Base-by-base conservation (phyloP, 2,113 vertebrate genomes). In the Gadus chalcogrammus region DNA sequence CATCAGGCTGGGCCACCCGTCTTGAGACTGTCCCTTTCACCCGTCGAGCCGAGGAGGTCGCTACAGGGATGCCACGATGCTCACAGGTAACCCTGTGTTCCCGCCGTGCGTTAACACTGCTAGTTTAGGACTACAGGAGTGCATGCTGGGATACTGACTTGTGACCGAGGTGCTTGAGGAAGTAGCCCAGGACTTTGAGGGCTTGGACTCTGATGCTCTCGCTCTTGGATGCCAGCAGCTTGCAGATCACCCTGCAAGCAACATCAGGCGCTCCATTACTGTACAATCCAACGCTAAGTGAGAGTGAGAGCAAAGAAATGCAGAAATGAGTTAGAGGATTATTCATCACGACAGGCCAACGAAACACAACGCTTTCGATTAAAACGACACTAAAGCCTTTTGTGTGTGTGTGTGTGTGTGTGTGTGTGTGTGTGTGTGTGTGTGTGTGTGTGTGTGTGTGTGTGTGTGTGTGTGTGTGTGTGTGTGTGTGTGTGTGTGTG, bases 141-240 rank as follows among this genome's bases (percentile, higher is more conserved):
- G 58, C 58, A 61, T 20, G 18, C 5, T 56, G 9, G 58, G 12
- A 42, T 38, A 95, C 97, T 95, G 90, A 99, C 97, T 99, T 99
- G 91, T 99, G 97, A 79, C 97, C 97, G 56, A 99, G 93, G 84
- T 99, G 97, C 79, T 99, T 99, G 73, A 99, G 94, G 90, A 99
- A 99, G 89, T 98, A 99, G 77, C 97, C 97, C 53, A 99, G 92
- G 77, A 99, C 97, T 88, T 99, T 99, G 80, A 99, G 93, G 20
- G 97, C 97, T 86, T 99, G 97, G 64, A 99, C 97, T 78, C 97
- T 95, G 87, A 99, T 99, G 69, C 97, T 99, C 84, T 99, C 97
- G 71, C 96, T 99, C 90, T 98, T 99, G 9, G 97, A 99, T 76
- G 97, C 97, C 89, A 99, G 76, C 68, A 99, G 92, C 84, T 99